Evolutionary conservation across 2,888 invertebrate species (phyloP), one percentile per base, ranked within the genome.

Genomic region (Diplolepis rosae): DNA sequence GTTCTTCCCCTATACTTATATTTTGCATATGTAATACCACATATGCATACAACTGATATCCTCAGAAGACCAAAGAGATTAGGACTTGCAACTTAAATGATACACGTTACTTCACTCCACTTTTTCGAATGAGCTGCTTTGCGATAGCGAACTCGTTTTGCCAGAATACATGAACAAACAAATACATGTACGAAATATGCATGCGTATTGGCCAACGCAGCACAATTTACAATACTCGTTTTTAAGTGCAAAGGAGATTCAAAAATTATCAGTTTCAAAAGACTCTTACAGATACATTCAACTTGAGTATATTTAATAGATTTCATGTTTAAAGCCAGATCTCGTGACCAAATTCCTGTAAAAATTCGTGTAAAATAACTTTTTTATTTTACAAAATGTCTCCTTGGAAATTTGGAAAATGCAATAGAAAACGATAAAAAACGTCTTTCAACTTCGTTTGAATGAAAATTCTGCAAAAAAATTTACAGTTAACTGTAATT

Each of bases 61-160:
- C 35, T 35, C 3, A 35, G 61, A 61, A 35, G 35, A 61, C 61
- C 6, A 22, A 61, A 35, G 35, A 61, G 35, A 61, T 39, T 61
- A 61, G 39, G n/a, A 61, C 13, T 61, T 61, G 61, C 61, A 61
- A 61, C n/a, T 24, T 39, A 61, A 61, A 61, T 61, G 61, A 61
- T 39, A 39, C 56, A 56, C 32, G 35, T 56, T 54, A 54, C 54
- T 54, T 22, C 51, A 51, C 52, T 52, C 52, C 13, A 61, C 61
- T 61, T 61, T 61, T 35, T 39, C 6, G 6, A 35, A 22, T 13
- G 13, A 35, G 35, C 39, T 61, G 6, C 39, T 39, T 39, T 6
- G 35, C 61, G 24, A 39, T 24, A 39, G 39, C 13, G 24, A 61
- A 61, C 61, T 61, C 22, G 61, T 61, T 61, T 61, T 61, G 61